A percentile compares a stretch with the other conserved stretches of the same genome.
These are phyloP conservation scores for Atta colombica DNA, from an alignment of 1,140 invertebrate species.

Conservation along the genomic window DNA sequence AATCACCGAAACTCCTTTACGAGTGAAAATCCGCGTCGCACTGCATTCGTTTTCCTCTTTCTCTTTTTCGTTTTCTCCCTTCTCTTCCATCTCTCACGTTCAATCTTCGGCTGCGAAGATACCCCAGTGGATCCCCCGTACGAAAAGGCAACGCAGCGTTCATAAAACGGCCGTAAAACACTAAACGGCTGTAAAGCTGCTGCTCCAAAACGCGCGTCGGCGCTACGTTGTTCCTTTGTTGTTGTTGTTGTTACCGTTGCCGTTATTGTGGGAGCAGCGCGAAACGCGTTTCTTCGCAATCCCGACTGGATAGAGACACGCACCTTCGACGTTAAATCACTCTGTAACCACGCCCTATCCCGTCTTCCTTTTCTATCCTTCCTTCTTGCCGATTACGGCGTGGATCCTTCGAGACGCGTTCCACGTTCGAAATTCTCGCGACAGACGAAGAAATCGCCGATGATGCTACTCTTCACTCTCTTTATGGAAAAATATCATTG, in stretches of 20 bases:
- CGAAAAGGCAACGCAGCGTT: slow-evolving; percentile 81
- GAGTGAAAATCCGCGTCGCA: slow-evolving; percentile 39
- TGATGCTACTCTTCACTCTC: background rate
- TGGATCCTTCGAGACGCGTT: slow-evolving; percentile 25
- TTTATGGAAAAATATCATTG: background rate
- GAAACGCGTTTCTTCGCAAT: slow-evolving; percentile 72
- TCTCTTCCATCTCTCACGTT: background rate
- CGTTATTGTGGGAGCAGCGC: slow-evolving; percentile 58
- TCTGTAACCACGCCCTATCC: slow-evolving; percentile 83
- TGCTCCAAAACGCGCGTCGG: slow-evolving; percentile 81
- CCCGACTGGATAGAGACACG: slow-evolving; percentile 83
- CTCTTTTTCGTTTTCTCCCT: background rate
- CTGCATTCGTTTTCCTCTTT: background rate
- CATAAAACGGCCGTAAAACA: slow-evolving; percentile 87
- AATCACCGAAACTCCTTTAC: slow-evolving; percentile 37
- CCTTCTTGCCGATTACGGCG: slow-evolving; percentile 62
- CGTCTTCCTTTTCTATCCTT: slow-evolving; percentile 66
- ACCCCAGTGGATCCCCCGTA: slow-evolving; percentile 52
- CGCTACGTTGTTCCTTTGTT: slow-evolving; percentile 67
- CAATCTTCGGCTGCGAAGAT: slow-evolving; percentile 38
- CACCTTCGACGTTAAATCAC: slow-evolving; percentile 85
- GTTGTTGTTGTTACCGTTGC: slow-evolving; percentile 66
- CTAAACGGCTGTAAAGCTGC: slow-evolving; percentile 87
- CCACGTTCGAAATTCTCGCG: background rate
- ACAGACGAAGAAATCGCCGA: background rate